These are phyloP conservation scores for Ephestia elutella DNA, from an alignment of 1,140 invertebrate species.

Conservation along the genomic window DNA sequence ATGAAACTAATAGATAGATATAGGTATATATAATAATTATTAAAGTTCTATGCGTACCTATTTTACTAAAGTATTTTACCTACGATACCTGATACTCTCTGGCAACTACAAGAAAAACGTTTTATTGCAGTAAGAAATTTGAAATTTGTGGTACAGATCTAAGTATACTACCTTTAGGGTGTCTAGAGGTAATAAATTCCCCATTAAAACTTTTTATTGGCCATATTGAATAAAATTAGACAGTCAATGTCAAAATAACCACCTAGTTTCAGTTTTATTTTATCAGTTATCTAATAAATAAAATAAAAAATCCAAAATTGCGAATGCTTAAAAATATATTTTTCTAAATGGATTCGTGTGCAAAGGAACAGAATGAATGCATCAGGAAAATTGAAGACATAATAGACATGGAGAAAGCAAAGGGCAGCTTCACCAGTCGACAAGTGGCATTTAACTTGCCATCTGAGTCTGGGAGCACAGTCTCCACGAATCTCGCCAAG, in stretches of 20 bases:
- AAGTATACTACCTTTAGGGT: too few species aligned
- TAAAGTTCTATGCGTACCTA: too few species aligned
- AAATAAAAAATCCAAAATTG: slow-evolving; percentile 36
- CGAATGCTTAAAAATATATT: slow-evolving; percentile 31
- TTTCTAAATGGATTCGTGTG: slow-evolving; percentile 36
- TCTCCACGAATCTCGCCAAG: slow-evolving; percentile 37
- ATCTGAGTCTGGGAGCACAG: slow-evolving; percentile 30
- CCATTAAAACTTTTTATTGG: background rate
- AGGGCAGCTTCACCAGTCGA: slow-evolving; percentile 46
- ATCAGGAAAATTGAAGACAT: slow-evolving; percentile 65
- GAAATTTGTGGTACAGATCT: too few species aligned
- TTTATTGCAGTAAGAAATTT: too few species aligned
- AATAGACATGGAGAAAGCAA: slow-evolving; percentile 61
- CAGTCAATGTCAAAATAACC: slow-evolving; percentile 13
- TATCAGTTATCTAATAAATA: background rate
- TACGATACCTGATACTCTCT: too few species aligned
- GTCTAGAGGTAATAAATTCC: too few species aligned
- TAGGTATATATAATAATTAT: too few species aligned
- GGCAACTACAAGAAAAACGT: too few species aligned
- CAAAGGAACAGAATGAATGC: slow-evolving; percentile 28
- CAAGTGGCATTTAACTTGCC: slow-evolving; percentile 56
- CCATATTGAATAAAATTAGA: background rate
- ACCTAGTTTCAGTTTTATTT: slow-evolving; percentile 14
- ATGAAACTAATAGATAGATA: too few species aligned
- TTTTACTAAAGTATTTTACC: too few species aligned